Conservation (phyloP, 2,888 invertebrate species). For the Rhodophaea formosa region DNA sequence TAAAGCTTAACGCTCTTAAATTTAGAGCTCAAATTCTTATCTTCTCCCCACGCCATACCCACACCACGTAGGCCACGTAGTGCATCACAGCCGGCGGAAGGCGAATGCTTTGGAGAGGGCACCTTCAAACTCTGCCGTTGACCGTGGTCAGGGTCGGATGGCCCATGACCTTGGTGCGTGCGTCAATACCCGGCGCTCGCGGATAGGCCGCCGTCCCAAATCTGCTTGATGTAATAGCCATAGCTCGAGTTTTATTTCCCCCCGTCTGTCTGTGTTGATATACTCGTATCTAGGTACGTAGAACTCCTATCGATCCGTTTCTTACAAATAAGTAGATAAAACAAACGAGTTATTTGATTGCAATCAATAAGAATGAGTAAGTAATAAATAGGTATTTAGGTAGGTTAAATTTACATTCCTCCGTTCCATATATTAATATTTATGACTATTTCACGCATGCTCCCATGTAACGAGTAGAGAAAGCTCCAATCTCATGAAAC, state of each 20-base stretch:
- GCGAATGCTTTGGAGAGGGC: conserved; percentile 51
- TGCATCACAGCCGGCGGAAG: conserved; percentile 15
- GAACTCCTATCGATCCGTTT: too few relatives aligned
- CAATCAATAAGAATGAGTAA: too few relatives aligned
- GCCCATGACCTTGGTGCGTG: conserved; percentile 55
- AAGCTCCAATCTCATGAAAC: too few relatives aligned
- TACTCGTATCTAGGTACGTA: not conserved
- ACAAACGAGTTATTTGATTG: too few relatives aligned
- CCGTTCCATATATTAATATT: too few relatives aligned
- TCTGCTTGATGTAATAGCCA: conserved; percentile 43
- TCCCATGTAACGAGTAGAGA: too few relatives aligned
- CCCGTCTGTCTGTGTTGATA: not conserved
- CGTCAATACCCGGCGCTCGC: conserved; percentile 34
- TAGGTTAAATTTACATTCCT: too few relatives aligned
- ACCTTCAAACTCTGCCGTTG: conserved; percentile 75
- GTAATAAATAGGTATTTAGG: too few relatives aligned
- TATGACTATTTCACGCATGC: too few relatives aligned
- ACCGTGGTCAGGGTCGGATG: conserved; percentile 75
- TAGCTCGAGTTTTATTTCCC: not conserved
- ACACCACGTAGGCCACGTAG: not conserved
- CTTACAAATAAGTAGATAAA: too few relatives aligned
- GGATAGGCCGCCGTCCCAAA: conserved; percentile 45
- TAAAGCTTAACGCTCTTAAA: not conserved
- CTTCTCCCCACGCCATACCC: not conserved
- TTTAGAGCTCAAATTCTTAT: not conserved